phyloP scores from a whole-genome alignment of 2,797 vertebrate genomes.

The Ataeniobius toweri region DNA sequence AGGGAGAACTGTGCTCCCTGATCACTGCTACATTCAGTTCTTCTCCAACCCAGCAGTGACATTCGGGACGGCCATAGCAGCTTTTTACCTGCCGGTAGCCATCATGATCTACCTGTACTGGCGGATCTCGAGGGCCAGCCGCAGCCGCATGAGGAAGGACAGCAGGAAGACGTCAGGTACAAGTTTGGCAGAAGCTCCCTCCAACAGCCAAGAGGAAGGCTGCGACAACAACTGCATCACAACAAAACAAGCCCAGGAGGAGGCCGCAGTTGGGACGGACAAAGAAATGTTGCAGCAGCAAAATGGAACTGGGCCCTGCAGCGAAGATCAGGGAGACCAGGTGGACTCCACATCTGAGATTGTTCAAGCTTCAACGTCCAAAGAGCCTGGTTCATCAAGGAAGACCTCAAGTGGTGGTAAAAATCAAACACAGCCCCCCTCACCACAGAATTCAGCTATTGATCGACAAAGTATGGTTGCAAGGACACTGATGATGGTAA shows the following conservation, averaged over 20 bases:
- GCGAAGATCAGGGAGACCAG: slow-evolving; percentile 70
- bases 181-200: slow-evolving; percentile 74
- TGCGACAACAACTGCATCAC: slow-evolving; percentile 75
- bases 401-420: slow-evolving; percentile 30
- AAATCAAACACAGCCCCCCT: slow-evolving; percentile 41
- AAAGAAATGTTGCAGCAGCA: slow-evolving; percentile 76
- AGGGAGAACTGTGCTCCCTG: slow-evolving; percentile 84
- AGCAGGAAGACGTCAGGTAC: slow-evolving; percentile 76
- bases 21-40: slow-evolving; percentile 93
- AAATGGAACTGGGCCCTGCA: slow-evolving; percentile 53
- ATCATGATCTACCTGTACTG: slow-evolving; percentile 97
- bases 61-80: slow-evolving; percentile 94
- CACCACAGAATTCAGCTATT: slow-evolving; percentile 80
- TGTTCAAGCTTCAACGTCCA: slow-evolving; percentile 71
- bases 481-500: slow-evolving; percentile 73
- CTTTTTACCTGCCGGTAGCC: slow-evolving; percentile 95
- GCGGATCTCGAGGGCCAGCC: slow-evolving; percentile 93
- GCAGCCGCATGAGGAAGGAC: slow-evolving; percentile 84
- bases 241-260: slow-evolving; percentile 47
- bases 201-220: slow-evolving; percentile 81
- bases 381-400: slow-evolving; percentile 14
- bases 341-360: slow-evolving; percentile 83
- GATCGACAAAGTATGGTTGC: slow-evolving; percentile 84
- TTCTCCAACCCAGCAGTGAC: slow-evolving; percentile 94
- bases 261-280: slow-evolving; percentile 69